Evolutionary conservation across 2,113 vertebrate species (phyloP).

Genomic region (Pristiophorus japonicus): DNA sequence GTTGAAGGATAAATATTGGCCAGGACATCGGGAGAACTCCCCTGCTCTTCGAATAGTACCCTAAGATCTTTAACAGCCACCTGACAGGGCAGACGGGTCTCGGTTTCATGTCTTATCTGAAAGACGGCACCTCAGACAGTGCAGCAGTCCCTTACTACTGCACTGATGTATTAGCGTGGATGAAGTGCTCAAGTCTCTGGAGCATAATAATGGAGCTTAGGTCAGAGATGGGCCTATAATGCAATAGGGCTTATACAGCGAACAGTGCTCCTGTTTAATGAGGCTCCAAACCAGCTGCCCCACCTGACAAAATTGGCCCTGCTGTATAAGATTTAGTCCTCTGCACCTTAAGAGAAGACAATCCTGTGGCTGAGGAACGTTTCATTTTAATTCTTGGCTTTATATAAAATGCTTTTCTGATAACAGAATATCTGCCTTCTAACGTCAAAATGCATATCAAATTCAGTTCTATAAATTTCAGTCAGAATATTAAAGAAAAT

Average conservation of each 20-base stretch:
- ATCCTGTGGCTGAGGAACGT: background rate
- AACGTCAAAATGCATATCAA: background rate
- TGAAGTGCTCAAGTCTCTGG: background rate
- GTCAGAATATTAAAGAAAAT: background rate
- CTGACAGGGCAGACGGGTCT: too few relatives aligned
- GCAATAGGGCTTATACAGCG: background rate
- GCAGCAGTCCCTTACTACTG: background rate
- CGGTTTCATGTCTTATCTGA: background rate
- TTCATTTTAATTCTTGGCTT: background rate
- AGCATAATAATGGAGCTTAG: background rate
- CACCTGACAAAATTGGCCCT: background rate
- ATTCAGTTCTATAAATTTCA: background rate
- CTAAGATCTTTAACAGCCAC: background rate
- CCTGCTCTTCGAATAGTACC: background rate
- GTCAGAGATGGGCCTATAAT: background rate
- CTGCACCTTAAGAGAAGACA: background rate
- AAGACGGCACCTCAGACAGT: background rate
- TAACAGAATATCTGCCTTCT: too few relatives aligned
- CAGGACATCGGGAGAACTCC: background rate
- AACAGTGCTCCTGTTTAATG: background rate
- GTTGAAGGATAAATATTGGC: background rate
- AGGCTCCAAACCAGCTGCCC: background rate
- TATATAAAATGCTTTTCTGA: background rate
- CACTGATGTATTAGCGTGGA: too few relatives aligned
- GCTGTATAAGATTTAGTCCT: background rate